Conservation (phyloP, 2,888 invertebrate species). For the Melieria crassipennis region DNA sequence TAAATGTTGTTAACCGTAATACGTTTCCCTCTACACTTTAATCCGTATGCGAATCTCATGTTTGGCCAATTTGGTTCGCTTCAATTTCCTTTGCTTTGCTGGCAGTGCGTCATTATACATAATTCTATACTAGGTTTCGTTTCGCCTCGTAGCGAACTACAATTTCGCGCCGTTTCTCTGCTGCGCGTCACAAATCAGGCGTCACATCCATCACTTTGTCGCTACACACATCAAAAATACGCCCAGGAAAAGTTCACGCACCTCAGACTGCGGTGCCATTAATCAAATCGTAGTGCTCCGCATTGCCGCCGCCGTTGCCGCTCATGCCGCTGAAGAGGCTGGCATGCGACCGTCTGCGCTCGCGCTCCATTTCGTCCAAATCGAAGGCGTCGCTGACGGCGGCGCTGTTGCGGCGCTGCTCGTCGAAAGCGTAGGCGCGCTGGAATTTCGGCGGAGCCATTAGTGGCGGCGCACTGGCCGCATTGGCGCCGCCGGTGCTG, state of each 20-base stretch:
- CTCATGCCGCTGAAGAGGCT: conserved; percentile 54
- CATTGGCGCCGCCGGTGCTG: conserved; percentile 34
- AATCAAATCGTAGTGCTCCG: conserved; percentile 59
- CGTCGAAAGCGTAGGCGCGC: conserved; percentile 59
- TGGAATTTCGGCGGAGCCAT: conserved; percentile 52
- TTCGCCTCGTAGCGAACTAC: too few relatives aligned
- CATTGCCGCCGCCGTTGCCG: conserved; percentile 17
- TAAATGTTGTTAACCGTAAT: conserved; percentile 17
- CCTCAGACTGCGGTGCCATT: conserved; percentile 63
- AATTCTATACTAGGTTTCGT: too few relatives aligned
- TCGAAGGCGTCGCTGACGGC: conserved; percentile 59
- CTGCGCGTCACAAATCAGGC: too few relatives aligned
- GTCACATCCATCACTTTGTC: too few relatives aligned
- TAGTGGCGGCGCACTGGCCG: conserved; percentile 19
- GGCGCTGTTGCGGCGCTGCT: conserved; percentile 53
- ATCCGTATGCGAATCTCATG: too few relatives aligned
- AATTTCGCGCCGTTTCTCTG: too few relatives aligned
- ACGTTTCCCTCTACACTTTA: too few relatives aligned
- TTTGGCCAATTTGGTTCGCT: too few relatives aligned
- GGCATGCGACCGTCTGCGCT: conserved; percentile 64
- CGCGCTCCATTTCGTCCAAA: conserved; percentile 64
- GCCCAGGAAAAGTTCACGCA: neutral
- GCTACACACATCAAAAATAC: too few relatives aligned
- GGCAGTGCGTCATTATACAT: too few relatives aligned
- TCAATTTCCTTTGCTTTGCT: too few relatives aligned